Evolutionary conservation across 2,888 invertebrate species (phyloP).

Genomic region (Spodoptera exigua): DNA sequence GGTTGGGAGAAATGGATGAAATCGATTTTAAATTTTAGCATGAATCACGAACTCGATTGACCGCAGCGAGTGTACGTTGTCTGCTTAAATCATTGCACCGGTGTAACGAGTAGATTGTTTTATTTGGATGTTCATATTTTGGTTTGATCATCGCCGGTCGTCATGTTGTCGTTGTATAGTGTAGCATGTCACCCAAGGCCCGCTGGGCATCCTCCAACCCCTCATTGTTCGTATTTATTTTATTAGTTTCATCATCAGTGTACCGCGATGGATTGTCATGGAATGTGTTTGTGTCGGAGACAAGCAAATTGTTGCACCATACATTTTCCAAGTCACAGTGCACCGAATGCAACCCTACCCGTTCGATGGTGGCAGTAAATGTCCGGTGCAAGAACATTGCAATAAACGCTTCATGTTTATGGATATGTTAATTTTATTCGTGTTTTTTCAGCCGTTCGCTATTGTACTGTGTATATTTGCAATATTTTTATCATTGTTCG

Average conservation of each 20-base stretch:
- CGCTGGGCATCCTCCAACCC: slow-evolving; percentile 90
- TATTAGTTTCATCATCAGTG: slow-evolving; percentile 81
- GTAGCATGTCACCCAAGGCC: slow-evolving; percentile 88
- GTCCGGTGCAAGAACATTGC: slow-evolving; percentile 66
- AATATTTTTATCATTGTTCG: slow-evolving; percentile 70
- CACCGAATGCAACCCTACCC: slow-evolving; percentile 61
- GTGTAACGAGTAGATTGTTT: slow-evolving; percentile 82
- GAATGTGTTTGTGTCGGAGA: slow-evolving; percentile 74
- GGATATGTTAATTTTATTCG: slow-evolving; percentile 73
- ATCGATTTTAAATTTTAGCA: neutral
- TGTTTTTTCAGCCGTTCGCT: slow-evolving; percentile 84
- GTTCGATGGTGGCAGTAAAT: slow-evolving; percentile 53
- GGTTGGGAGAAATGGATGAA: slow-evolving; percentile 10
- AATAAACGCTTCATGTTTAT: slow-evolving; percentile 73
- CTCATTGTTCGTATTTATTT: slow-evolving; percentile 84
- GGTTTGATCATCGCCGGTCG: slow-evolving; percentile 77
- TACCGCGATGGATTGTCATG: slow-evolving; percentile 68
- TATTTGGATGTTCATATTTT: slow-evolving; percentile 83
- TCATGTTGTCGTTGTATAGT: slow-evolving; percentile 75
- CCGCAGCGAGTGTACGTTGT: slow-evolving; percentile 71
- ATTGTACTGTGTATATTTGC: slow-evolving; percentile 84
- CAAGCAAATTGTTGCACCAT: slow-evolving; percentile 75
- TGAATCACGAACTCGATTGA: slow-evolving; percentile 73
- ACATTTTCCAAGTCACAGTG: slow-evolving; percentile 71
- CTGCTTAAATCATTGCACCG: slow-evolving; percentile 86